A percentile compares a stretch with the other conserved stretches of the same genome.
These are phyloP conservation scores for Uropetala carovei DNA, from an alignment of 2,888 invertebrate species.

Conservation along the genomic window DNA sequence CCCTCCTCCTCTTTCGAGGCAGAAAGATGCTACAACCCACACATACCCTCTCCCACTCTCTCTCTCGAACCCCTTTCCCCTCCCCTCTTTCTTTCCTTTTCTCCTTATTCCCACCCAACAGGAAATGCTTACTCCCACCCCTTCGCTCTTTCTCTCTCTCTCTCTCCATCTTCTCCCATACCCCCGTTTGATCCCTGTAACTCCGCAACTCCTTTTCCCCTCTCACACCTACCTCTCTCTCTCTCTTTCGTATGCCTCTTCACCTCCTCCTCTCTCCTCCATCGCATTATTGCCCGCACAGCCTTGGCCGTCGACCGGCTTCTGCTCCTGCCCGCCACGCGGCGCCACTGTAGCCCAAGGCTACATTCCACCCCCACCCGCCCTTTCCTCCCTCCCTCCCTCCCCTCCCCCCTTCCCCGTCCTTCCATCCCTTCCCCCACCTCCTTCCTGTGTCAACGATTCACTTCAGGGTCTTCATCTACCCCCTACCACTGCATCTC, in stretches of 20 bases:
- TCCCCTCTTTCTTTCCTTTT: background rate
- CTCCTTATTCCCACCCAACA: conserved; percentile 25
- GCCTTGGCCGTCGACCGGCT: conserved; percentile 59
- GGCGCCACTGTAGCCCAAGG: conserved; percentile 63
- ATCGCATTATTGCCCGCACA: conserved; percentile 57
- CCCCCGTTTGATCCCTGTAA: background rate
- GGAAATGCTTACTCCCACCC: conserved; percentile 51
- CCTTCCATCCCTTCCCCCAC: background rate
- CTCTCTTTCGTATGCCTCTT: background rate
- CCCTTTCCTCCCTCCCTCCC: background rate
- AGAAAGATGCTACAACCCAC: conserved; percentile 16
- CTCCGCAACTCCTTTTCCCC: background rate
- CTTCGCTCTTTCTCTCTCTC: background rate
- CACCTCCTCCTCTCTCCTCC: background rate
- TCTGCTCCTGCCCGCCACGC: conserved; percentile 63
- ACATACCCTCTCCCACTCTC: background rate
- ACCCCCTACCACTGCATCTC: background rate
- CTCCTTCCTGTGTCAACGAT: conserved; percentile 64
- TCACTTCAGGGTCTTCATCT: conserved; percentile 64
- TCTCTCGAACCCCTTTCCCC: background rate
- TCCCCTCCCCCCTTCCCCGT: background rate
- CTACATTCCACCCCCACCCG: conserved; percentile 63
- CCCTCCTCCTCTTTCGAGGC: background rate
- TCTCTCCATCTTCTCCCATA: background rate
- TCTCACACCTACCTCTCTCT: background rate